These are phyloP conservation scores for Aplysina aerophoba DNA, from an alignment of 37 sponge, comb jelly and placozoan species.

Conservation along the genomic window DNA sequence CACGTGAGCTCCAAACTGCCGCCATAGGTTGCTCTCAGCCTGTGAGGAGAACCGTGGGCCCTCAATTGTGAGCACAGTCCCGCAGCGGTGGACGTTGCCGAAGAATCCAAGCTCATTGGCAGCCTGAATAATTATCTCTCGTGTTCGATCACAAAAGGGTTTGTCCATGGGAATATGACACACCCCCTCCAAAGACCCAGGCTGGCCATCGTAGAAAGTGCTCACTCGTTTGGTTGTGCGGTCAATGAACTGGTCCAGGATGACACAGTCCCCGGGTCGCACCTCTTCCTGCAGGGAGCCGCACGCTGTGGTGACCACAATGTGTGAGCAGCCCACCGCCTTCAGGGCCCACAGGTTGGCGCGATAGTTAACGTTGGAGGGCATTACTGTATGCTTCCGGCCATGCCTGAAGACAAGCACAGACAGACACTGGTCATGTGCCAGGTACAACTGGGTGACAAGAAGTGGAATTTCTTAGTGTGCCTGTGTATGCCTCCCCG, in stretches of 20 bases:
- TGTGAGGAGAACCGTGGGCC: constrained; percentile 95
- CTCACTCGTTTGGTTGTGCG: constrained; percentile 69
- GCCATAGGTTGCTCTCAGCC: constrained; percentile 89
- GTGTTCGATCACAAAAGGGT: constrained; percentile 83
- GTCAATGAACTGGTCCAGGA: constrained; percentile 94
- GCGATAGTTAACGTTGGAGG: constrained; percentile 89
- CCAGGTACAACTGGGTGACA: neutral
- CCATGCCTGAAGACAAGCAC: constrained; percentile 79
- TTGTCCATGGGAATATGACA: constrained; percentile 91
- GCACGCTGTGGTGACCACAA: constrained; percentile 86
- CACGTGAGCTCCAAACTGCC: constrained; percentile 83
- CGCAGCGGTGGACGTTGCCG: constrained; percentile 52
- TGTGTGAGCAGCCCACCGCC: constrained; percentile 79
- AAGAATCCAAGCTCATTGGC: constrained; percentile 49
- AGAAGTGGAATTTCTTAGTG: too few species aligned
- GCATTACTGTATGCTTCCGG: constrained; percentile 72
- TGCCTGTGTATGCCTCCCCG: too few species aligned
- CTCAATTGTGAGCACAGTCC: constrained; percentile 89
- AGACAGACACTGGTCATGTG: neutral
- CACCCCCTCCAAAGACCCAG: constrained; percentile 60
- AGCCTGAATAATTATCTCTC: constrained; percentile 59
- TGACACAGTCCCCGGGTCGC: constrained; percentile 86
- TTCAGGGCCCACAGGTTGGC: constrained; percentile 92
- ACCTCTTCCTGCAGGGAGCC: constrained; percentile 88
- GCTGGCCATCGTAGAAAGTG: constrained; percentile 80